These are phyloP conservation scores for Nymphalis c-album DNA, from an alignment of 2,888 invertebrate species.

Conservation along the genomic window DNA sequence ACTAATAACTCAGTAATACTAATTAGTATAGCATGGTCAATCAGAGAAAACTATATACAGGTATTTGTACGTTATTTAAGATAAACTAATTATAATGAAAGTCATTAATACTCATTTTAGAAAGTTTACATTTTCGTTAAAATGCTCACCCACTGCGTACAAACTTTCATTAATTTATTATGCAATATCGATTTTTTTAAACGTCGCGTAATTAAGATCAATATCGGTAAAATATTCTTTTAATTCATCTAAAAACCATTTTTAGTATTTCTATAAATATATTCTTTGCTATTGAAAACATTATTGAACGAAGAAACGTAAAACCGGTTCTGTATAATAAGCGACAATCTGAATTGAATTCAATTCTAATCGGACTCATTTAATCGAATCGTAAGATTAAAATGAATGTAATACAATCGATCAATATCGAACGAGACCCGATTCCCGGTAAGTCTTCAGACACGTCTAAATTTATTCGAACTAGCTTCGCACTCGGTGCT, in stretches of 20 bases:
- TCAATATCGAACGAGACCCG: conserved; percentile 48
- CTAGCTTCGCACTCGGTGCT: conserved; percentile 68
- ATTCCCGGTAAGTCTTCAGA: conserved; percentile 62
- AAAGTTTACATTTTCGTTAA: not conserved
- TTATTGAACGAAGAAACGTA: conserved; percentile 1
- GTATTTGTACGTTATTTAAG: not conserved
- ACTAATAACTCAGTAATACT: too few relatives aligned
- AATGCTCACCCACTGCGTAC: conserved; percentile 17
- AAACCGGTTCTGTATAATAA: conserved; percentile 18
- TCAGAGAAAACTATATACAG: too few relatives aligned
- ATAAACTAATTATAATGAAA: not conserved
- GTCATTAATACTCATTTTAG: conserved; percentile 3
- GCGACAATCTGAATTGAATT: conserved; percentile 31
- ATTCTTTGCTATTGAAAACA: not conserved
- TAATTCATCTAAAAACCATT: not conserved
- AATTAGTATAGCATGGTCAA: too few relatives aligned
- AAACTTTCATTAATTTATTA: conserved; percentile 26
- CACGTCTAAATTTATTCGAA: conserved; percentile 71
- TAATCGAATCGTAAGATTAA: conserved; percentile 41
- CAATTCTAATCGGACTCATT: conserved; percentile 30
- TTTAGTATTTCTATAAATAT: not conserved
- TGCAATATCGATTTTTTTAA: conserved; percentile 40
- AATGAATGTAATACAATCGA: conserved; percentile 46
- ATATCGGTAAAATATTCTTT: conserved; percentile 14
- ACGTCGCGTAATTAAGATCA: conserved; percentile 42